A percentile compares a stretch with the other conserved stretches of the same genome.
Conservation (phyloP, 2,113 vertebrate genomes). For the Gambusia affinis region DNA sequence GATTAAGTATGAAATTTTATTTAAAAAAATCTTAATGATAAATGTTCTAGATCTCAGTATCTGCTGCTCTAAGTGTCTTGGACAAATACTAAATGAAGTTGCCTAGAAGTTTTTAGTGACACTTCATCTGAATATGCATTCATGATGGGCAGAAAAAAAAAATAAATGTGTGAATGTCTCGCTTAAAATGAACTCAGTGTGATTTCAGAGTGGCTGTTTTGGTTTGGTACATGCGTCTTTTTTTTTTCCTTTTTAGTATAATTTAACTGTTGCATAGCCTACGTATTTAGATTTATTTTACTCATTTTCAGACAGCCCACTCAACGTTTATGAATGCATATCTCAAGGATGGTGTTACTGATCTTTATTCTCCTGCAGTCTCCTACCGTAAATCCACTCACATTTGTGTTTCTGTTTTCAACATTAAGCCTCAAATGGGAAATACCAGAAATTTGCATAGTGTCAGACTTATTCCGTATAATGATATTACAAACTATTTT, state of each 20-base stretch:
- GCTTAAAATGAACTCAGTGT: conserved; percentile 2
- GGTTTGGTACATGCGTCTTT: background rate
- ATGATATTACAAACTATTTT: background rate
- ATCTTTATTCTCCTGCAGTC: conserved; percentile 19
- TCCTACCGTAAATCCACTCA: conserved; percentile 19
- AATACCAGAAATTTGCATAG: conserved; percentile 26
- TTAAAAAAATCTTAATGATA: conserved; percentile 18
- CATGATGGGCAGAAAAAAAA: conserved; percentile 4
- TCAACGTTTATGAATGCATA: conserved; percentile 34
- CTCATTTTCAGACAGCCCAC: background rate
- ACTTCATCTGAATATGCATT: conserved; percentile 54
- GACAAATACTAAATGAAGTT: conserved; percentile 25
- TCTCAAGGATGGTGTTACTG: conserved; percentile 29
- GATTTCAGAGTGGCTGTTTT: background rate
- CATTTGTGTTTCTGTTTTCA: conserved; percentile 24
- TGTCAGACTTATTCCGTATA: conserved; percentile 4
- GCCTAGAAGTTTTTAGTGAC: conserved; percentile 17
- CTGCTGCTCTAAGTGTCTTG: conserved; percentile 27
- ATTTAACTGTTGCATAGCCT: background rate
- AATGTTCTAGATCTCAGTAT: conserved; percentile 37
- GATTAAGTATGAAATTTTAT: conserved; percentile 35
- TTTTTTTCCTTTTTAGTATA: too few relatives aligned
- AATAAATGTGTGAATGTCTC: background rate
- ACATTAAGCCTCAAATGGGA: conserved; percentile 34
- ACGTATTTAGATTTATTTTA: conserved; percentile 3